Evolutionary conservation across 2,888 invertebrate genomes (phyloP).

Genomic region (Rhodophaea formosa): DNA sequence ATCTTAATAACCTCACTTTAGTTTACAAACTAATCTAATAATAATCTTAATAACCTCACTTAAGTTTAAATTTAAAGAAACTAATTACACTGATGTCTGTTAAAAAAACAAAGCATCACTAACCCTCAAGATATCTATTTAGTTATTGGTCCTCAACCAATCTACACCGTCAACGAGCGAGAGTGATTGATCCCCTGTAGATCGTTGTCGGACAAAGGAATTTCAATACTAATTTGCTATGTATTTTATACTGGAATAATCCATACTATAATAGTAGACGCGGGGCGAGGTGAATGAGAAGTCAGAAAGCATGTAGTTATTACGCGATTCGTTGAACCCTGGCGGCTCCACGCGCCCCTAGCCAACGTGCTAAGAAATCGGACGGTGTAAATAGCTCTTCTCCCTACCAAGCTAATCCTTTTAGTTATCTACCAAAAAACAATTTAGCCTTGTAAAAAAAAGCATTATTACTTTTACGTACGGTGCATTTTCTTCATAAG

Average conservation of each 20-base stretch:
- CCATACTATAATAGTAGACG: constrained; percentile 25
- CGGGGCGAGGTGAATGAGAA: constrained; percentile 28
- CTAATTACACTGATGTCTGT: no score
- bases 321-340: constrained; percentile 44
- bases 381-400: constrained; percentile 10
- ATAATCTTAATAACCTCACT: no score
- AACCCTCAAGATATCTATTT: no score
- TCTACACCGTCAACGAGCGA: constrained; percentile 14
- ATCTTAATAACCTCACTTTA: no score
- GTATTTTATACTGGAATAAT: constrained; percentile 37
- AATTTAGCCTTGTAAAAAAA: no score
- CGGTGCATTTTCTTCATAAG: no score
- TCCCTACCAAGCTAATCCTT: no score
- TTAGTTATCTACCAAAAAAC: no score
- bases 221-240: constrained; percentile 38
- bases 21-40: no score
- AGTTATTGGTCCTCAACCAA: background rate
- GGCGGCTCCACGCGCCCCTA: constrained; percentile 25
- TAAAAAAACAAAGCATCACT: no score
- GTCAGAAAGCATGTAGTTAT: constrained; percentile 36
- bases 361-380: constrained; percentile 5
- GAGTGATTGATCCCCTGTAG: constrained; percentile 21
- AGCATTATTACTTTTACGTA: no score
- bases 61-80: no score
- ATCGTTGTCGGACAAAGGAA: constrained; percentile 31